Evolutionary conservation across 64 coral and sea anemone genomes (phyloP).

Genomic region (Dendrophyllia cribrosa): DNA sequence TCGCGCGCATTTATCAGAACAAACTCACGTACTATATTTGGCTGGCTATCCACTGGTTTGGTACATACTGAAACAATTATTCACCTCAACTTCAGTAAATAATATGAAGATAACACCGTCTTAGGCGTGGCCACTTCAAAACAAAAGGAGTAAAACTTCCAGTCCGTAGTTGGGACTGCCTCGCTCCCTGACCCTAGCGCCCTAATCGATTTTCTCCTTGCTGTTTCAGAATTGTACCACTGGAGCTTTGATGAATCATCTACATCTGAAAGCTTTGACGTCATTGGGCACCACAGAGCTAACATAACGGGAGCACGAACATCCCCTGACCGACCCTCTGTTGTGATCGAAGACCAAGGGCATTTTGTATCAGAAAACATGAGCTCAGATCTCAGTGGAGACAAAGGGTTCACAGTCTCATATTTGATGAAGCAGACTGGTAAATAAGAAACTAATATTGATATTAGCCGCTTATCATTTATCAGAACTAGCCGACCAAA

Average conservation of each 20-base stretch:
- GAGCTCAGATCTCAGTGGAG: background rate
- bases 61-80: no score
- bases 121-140: no score
- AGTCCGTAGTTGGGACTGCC: no score
- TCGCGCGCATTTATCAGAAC: no score
- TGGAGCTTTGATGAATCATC: conserved; percentile 28
- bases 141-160: no score
- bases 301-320: background rate
- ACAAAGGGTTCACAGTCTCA: conserved; percentile 22
- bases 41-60: no score
- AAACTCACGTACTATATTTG: no score
- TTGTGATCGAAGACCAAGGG: conserved; percentile 37
- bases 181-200: no score
- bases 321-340: background rate
- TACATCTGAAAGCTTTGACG: background rate
- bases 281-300: background rate
- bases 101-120: no score
- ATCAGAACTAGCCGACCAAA: no score
- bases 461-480: no score
- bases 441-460: background rate
- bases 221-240: conserved; percentile 17
- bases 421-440: conserved; percentile 54
- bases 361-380: background rate
- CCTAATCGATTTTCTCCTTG: background rate
- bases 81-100: no score